Evolutionary conservation across 2,888 invertebrate genomes (phyloP), one percentile per base, ranked within the genome.

Genomic region (Macaria liturata): DNA sequence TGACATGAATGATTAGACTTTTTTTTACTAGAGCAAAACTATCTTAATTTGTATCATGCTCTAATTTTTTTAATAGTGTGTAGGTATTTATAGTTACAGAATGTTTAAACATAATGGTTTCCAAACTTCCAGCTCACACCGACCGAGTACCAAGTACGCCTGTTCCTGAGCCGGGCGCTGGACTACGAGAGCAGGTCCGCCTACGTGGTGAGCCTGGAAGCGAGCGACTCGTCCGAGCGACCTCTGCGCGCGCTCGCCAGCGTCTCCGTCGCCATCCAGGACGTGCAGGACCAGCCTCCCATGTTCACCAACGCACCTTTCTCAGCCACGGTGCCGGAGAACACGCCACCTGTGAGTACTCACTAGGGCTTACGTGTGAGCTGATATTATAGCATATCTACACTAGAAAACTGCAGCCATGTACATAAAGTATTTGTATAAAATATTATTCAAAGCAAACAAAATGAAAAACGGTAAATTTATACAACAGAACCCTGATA

Each of bases 231-330:
- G 6, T 94, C 95, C 1, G 94, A 93, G 47, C 93, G 93, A 68
- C 93, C 95, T 0, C 80, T 96, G 4, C 93, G 93, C 40, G 94
- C 96, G 0, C 86, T 93, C 9, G 96, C 97, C 0, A 95, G 95
- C 46, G 93, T 97, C 8, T 94, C 96, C 0, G 95, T 95, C 0
- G 94, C 95, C 44, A 93, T 97, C 4, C 86, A 94, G 59, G 97
- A 97, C 76, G 94, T 96, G 0, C 97, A 95, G 77, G 97, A 97
- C 81, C 96, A 96, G 71, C 95, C 96, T 5, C 97, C 97, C 0
- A 87, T 94, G n/a, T 97, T 97, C 73, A 79, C 95, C 0, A 96
- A 96, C 75, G 95, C 96, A 0, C 97, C 97, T 0, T 97, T 96
- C 74, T 96, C 96, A 4, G 95, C 95, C 0, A 95, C 95, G 0